phyloP scores from a whole-genome alignment of 2,113 vertebrate species.

The Eira barbara region DNA sequence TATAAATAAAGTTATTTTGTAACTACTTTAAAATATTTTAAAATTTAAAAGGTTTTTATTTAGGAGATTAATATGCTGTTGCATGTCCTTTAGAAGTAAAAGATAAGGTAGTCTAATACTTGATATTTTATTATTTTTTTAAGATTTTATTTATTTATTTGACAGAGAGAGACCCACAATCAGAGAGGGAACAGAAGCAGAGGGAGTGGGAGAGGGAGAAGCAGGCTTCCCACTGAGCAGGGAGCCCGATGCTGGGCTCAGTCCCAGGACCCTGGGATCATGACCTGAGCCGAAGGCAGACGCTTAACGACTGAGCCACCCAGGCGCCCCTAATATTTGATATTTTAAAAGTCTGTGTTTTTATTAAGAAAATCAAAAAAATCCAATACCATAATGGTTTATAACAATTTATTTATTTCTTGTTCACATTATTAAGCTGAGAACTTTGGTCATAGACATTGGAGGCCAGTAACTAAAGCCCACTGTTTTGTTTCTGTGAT shows the following conservation, averaged over 20 bases:
- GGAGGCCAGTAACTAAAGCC: background rate
- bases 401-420: constrained; percentile 10
- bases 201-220: too few species aligned
- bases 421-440: background rate
- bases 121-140: background rate
- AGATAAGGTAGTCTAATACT: background rate
- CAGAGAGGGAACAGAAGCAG: too few species aligned
- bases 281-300: too few species aligned
- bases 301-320: too few species aligned
- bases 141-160: too few species aligned
- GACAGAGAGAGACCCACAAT: too few species aligned
- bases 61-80: background rate
- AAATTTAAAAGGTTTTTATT: background rate
- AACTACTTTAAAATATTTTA: constrained; percentile 42
- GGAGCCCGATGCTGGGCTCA: too few species aligned
- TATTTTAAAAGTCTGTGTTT: constrained; percentile 17
- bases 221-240: too few species aligned
- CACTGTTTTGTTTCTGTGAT: background rate
- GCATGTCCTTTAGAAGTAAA: background rate
- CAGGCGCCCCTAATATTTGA: background rate
- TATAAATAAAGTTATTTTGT: constrained; percentile 28
- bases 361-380: background rate
- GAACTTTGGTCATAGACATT: background rate
- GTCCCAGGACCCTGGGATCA: too few species aligned
- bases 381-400: background rate